Evolutionary conservation across 2,888 invertebrate genomes (phyloP).

Genomic region (Pammene aurita): DNA sequence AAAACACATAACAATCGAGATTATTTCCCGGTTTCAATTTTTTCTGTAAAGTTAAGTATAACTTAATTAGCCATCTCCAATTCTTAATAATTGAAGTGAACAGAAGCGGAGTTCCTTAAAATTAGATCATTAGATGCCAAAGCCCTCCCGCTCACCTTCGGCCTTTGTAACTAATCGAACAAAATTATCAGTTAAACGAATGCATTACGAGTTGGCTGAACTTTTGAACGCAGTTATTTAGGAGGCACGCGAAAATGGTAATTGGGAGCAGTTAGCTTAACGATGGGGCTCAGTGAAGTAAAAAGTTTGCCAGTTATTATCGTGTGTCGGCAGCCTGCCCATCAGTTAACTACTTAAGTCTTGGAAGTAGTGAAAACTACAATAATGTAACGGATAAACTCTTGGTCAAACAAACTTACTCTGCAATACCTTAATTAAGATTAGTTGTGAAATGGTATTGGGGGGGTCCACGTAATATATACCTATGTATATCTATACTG

Average conservation of each 20-base stretch:
- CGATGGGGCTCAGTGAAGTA: constrained; percentile 43
- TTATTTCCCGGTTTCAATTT: too few relatives aligned
- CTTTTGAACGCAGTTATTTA: constrained; percentile 44
- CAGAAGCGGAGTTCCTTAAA: constrained; percentile 9
- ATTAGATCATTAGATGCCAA: constrained; percentile 17
- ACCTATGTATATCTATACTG: too few relatives aligned
- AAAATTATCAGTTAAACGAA: constrained; percentile 41
- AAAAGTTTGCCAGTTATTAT: constrained; percentile 43
- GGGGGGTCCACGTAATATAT: too few relatives aligned
- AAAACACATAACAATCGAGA: too few relatives aligned
- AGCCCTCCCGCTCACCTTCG: constrained; percentile 20
- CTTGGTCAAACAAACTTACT: background rate
- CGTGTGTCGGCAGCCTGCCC: constrained; percentile 41
- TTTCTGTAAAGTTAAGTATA: background rate
- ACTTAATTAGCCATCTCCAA: background rate
- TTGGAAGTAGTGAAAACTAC: constrained; percentile 22
- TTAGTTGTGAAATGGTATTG: too few relatives aligned
- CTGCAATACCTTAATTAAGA: background rate
- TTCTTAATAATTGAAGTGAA: constrained; percentile 6
- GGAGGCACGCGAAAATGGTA: constrained; percentile 43
- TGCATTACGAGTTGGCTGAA: constrained; percentile 40
- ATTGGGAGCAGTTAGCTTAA: constrained; percentile 44
- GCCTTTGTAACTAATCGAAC: constrained; percentile 40
- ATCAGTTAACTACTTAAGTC: constrained; percentile 39
- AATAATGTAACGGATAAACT: constrained; percentile 15